Evolutionary conservation across 2,888 invertebrate genomes (phyloP).

Genomic region (Anorthoa munda): DNA sequence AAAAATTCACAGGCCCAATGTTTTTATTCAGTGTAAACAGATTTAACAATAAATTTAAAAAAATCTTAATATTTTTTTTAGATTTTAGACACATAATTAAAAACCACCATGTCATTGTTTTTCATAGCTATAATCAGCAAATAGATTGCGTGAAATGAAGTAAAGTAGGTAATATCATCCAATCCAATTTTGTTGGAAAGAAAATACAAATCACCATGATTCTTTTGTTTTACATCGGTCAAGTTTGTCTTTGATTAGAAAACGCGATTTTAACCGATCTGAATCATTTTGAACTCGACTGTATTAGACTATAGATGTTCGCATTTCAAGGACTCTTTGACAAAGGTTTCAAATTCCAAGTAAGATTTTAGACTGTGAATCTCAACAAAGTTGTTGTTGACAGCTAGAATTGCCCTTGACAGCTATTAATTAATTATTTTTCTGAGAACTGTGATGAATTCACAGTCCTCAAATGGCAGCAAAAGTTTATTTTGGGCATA

Average conservation of each 20-base stretch:
- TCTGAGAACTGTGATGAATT: slow-evolving; percentile 49
- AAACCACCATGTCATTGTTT: slow-evolving; percentile 4
- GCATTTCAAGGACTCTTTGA: slow-evolving; percentile 43
- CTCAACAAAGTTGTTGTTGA: slow-evolving; percentile 47
- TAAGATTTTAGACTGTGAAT: slow-evolving; percentile 30
- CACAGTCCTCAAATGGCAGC: slow-evolving; percentile 24
- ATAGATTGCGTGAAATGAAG: slow-evolving; percentile 47
- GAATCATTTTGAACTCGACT: slow-evolving; percentile 44
- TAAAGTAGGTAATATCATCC: background rate
- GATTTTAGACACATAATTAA: too few species aligned
- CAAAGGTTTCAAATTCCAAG: slow-evolving; percentile 51
- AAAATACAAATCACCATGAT: slow-evolving; percentile 34
- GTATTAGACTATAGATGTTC: slow-evolving; percentile 35
- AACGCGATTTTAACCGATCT: background rate
- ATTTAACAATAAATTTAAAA: too few species aligned
- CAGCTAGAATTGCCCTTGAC: slow-evolving; percentile 40
- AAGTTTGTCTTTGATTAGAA: background rate
- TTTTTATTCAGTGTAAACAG: too few species aligned
- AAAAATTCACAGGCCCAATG: too few species aligned
- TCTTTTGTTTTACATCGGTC: slow-evolving; percentile 14
- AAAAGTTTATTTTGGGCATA: slow-evolving; percentile 4
- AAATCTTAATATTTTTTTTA: too few species aligned
- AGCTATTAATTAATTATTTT: slow-evolving; percentile 56
- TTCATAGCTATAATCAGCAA: slow-evolving; percentile 6
- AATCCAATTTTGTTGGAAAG: background rate